Conservation (phyloP, 64 coral and sea anemone species). For the Actinia equina region DNA sequence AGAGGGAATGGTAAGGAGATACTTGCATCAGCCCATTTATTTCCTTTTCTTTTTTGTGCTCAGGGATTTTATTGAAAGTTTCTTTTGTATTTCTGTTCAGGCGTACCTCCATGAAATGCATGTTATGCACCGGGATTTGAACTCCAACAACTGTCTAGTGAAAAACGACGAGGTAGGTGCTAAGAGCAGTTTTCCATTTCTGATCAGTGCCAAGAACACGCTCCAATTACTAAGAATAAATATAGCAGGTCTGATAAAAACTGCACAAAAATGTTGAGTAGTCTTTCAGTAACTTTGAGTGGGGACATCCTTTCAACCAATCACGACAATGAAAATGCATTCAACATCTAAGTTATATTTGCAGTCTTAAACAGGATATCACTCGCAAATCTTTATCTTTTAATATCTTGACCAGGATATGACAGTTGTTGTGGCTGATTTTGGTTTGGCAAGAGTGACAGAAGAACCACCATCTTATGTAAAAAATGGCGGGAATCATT, state of each 20-base stretch:
- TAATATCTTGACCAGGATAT: slow-evolving; percentile 42
- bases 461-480: slow-evolving; percentile 33
- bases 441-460: slow-evolving; percentile 73
- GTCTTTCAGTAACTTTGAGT: no score
- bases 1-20: slow-evolving; percentile 83
- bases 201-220: no score
- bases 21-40: no score
- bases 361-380: no score
- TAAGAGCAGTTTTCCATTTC: no score
- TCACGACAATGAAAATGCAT: no score
- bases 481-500: slow-evolving; percentile 19
- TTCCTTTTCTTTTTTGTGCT: neutral
- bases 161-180: slow-evolving; percentile 73
- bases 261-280: no score
- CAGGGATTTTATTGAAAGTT: neutral
- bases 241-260: no score
- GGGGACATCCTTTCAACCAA: no score
- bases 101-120: slow-evolving; percentile 93
- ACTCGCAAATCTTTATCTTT: neutral
- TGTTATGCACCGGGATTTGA: slow-evolving; percentile 95
- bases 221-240: no score
- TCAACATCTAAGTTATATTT: no score
- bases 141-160: slow-evolving; percentile 91
- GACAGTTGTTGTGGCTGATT: slow-evolving; percentile 95
- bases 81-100: slow-evolving; percentile 30